These are phyloP conservation scores for Microtus richardsoni DNA, from an alignment of 2,113 vertebrate species.

Conservation along the genomic window DNA sequence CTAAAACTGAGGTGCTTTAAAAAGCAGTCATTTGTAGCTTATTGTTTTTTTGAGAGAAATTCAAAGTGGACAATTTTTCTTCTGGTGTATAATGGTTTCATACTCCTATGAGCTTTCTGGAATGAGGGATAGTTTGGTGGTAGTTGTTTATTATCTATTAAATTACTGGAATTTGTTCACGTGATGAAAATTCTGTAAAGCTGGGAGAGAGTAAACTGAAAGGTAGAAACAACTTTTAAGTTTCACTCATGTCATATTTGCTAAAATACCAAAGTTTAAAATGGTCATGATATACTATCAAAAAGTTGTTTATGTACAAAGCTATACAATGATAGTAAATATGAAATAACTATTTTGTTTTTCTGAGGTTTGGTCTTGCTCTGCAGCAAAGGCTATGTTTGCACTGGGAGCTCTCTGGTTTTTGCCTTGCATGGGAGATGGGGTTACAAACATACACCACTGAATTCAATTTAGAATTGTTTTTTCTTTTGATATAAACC, in stretches of 20 bases:
- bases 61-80: slow-evolving; percentile 9
- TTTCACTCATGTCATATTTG: background rate
- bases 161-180: background rate
- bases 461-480: background rate
- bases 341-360: background rate
- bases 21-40: background rate
- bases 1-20: slow-evolving; percentile 1
- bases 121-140: background rate
- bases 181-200: background rate
- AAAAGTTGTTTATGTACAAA: background rate
- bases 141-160: slow-evolving; percentile 34
- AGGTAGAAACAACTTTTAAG: background rate
- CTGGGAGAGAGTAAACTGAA: background rate
- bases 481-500: slow-evolving; percentile 6
- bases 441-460: background rate
- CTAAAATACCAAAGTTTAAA: background rate
- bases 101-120: background rate
- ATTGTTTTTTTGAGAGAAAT: slow-evolving; percentile 21
- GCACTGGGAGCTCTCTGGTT: background rate
- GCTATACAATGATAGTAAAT: background rate
- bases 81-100: background rate
- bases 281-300: background rate
- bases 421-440: background rate
- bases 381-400: background rate
- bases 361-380: background rate